Percentiles rank a stretch among this genome's conserved stretches.
Conservation (phyloP, 2,797 vertebrate genomes). For the Neosilurus mollespiculum region DNA sequence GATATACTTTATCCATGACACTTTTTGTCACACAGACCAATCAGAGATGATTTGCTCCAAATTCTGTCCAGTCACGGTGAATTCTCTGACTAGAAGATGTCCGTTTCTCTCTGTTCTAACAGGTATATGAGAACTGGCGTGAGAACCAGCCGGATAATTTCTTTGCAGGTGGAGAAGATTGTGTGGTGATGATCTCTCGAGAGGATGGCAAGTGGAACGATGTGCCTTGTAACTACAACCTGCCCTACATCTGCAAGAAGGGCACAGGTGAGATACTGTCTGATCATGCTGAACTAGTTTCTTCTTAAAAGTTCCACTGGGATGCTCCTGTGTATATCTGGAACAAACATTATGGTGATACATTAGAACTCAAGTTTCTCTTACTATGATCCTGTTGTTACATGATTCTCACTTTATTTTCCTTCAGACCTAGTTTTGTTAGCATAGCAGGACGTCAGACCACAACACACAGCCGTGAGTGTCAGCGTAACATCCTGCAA, state of each 20-base stretch:
- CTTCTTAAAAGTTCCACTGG: constrained; percentile 9
- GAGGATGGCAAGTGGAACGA: constrained; percentile 96
- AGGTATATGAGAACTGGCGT: constrained; percentile 95
- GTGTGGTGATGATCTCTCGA: constrained; percentile 91
- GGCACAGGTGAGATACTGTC: constrained; percentile 80
- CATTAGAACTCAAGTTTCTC: not conserved
- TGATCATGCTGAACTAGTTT: constrained; percentile 30
- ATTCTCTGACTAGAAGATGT: not conserved
- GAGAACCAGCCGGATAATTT: constrained; percentile 96
- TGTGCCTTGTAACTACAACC: constrained; percentile 96
- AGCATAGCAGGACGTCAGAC: not conserved
- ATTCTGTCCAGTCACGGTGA: not conserved
- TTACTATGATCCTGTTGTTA: not conserved
- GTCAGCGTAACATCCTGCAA: not conserved
- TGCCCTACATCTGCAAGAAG: constrained; percentile 96
- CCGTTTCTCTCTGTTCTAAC: constrained; percentile 27
- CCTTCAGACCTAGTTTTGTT: not conserved
- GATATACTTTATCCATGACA: not conserved
- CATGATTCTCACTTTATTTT: not conserved
- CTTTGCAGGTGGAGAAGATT: constrained; percentile 94
- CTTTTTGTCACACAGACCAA: not conserved
- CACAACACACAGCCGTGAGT: too few species aligned
- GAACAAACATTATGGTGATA: constrained; percentile 24
- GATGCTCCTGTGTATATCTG: constrained; percentile 8
- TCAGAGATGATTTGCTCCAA: not conserved